Evolutionary conservation across 1,140 invertebrate genomes (phyloP).

Genomic region (Ceratitis capitata): DNA sequence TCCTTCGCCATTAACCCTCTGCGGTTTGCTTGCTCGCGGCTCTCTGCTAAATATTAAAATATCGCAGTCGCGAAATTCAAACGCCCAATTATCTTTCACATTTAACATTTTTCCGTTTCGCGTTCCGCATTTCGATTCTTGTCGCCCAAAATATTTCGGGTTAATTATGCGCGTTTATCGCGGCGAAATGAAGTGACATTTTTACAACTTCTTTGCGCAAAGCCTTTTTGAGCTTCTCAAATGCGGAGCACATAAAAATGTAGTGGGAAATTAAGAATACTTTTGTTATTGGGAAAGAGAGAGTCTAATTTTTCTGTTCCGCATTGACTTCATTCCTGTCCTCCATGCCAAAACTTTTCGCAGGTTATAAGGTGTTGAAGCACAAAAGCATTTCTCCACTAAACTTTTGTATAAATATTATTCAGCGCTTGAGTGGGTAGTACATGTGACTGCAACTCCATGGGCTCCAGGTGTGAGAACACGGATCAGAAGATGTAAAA

Average conservation of each 20-base stretch:
- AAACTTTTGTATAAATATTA: too few relatives aligned
- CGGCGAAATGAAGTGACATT: conserved; percentile 16
- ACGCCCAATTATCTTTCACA: conserved; percentile 37
- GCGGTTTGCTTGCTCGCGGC: not conserved
- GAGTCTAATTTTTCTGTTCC: not conserved
- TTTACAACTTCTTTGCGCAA: not conserved
- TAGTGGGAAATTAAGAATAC: not conserved
- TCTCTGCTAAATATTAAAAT: conserved; percentile 3
- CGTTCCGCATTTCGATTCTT: conserved; percentile 28
- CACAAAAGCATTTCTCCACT: too few relatives aligned
- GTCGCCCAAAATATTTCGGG: conserved; percentile 15
- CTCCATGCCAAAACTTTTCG: too few relatives aligned
- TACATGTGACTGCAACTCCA: too few relatives aligned
- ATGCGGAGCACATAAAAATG: not conserved
- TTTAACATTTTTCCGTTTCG: conserved; percentile 25
- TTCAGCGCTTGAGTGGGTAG: too few relatives aligned
- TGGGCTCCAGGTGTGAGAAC: too few relatives aligned
- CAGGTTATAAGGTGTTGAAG: too few relatives aligned
- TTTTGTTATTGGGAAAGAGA: not conserved
- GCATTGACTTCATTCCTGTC: not conserved
- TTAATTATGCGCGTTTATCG: conserved; percentile 24
- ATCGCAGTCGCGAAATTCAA: conserved; percentile 4
- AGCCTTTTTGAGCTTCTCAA: not conserved
- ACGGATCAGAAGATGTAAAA: too few relatives aligned
- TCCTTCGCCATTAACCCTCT: not conserved